Percentiles rank a stretch among this genome's conserved stretches.
phyloP scores from a whole-genome alignment of 2,797 vertebrate species.

The Amazona finschi region DNA sequence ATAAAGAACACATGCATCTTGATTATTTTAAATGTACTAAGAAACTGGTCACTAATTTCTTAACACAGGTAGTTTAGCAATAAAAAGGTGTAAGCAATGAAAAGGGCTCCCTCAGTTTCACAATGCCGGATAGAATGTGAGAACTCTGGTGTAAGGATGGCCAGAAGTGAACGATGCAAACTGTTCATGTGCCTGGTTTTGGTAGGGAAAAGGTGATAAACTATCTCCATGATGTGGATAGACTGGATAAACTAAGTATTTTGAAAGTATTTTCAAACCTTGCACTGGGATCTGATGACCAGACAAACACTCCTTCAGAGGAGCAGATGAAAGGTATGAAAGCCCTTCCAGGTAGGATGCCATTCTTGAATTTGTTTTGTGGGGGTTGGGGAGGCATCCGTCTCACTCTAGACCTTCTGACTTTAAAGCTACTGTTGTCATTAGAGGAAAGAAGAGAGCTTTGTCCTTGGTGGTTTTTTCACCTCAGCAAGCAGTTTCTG shows the following conservation, averaged over 20 bases:
- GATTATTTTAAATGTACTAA: neutral
- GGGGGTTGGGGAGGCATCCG: neutral
- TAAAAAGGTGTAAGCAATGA: neutral
- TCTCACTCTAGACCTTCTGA: neutral
- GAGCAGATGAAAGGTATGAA: neutral
- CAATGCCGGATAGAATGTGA: neutral
- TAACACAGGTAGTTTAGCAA: neutral
- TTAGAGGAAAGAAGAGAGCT: neutral
- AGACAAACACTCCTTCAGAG: neutral
- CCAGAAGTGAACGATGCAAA: neutral
- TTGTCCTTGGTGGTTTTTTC: neutral
- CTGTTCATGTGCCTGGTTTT: fast-evolving
- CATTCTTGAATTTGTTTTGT: neutral
- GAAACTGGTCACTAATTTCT: neutral
- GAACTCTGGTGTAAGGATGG: neutral
- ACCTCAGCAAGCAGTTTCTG: neutral
- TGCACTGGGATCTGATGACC: neutral
- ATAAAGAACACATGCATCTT: neutral
- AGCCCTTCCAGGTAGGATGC: neutral
- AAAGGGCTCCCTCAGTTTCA: neutral
- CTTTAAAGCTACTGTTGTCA: neutral
- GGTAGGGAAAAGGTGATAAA: neutral
- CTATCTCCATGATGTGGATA: neutral
- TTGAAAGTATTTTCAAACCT: neutral
- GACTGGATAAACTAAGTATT: neutral